phyloP scores from a whole-genome alignment of 1,140 invertebrate genomes.

The Achatina immaculata region DNA sequence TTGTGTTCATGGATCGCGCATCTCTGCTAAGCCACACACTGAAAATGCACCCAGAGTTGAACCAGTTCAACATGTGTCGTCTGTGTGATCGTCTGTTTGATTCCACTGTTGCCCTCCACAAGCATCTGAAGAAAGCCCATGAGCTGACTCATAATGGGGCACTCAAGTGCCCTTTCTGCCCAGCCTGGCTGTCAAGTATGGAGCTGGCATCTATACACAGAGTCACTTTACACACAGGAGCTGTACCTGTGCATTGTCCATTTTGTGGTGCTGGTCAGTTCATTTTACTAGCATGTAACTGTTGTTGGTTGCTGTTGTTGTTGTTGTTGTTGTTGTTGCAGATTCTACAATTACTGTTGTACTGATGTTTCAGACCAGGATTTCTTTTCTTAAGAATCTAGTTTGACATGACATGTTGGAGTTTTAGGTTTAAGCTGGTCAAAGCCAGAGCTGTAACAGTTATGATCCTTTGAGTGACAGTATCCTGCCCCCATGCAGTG shows the following conservation, averaged over 20 bases:
- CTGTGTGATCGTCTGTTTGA: conserved; percentile 32
- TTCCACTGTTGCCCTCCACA: neutral
- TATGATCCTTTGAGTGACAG: no score
- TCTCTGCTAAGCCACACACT: conserved; percentile 31
- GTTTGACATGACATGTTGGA: no score
- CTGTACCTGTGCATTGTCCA: conserved; percentile 34
- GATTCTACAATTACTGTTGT: neutral
- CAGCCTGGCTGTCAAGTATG: conserved; percentile 33
- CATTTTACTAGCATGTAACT: no score
- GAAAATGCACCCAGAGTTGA: conserved; percentile 34
- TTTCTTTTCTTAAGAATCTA: no score
- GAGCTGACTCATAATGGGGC: conserved; percentile 19
- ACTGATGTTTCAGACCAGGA: neutral
- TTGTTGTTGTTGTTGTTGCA: neutral
- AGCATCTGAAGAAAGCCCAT: conserved; percentile 33
- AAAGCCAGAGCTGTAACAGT: no score
- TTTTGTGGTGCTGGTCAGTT: conserved; percentile 36
- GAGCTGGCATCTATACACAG: conserved; percentile 28
- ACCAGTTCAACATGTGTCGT: conserved; percentile 36
- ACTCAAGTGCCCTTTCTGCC: conserved; percentile 30
- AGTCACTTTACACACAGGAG: conserved; percentile 28
- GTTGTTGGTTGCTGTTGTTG: neutral
- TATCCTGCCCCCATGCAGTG: no score
- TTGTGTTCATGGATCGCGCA: conserved; percentile 4
- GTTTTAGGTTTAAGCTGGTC: no score